Base-by-base conservation (phyloP, 2,888 invertebrate genomes). In the Epirrhoe tristata region DNA sequence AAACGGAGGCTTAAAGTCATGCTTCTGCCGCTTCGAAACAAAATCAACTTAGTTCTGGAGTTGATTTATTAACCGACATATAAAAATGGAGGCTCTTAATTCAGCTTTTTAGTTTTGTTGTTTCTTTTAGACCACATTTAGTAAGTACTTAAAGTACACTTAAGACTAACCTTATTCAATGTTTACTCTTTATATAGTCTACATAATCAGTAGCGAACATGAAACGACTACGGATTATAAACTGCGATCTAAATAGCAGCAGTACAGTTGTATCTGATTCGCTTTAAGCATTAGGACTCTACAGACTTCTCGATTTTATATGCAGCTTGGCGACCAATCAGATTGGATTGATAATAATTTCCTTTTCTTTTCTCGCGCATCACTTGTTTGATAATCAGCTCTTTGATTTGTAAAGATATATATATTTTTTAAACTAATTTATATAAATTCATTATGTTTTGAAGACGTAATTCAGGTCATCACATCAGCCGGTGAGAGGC, bases 231-330 rank as follows among this genome's bases (percentile, higher is more conserved):
- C 32, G 16, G 43, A 43, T 57, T 61, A 16, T 43, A 43, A 62
- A 55, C 61, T 24, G 54, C 14, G 14, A 32, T 61, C 57, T 66
- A 53, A 53, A 62, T 39, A 54, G 39, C 53, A 53, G 24, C 31
- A 58, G 17, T 50, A n/a, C 53, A 52, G 51, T 56, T 66, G 60
- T 60, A 66, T 66, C 58, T 53, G 53, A 66, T 65, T 56, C n/a
- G 51, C 32, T 56, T 52, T 59, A n/a, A 39, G 55, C 16, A 8
- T 51, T 51, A 36, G 43, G 34, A 14, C 17, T 51, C 5, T 57
- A 51, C 53, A 12, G 55, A 58, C 66, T 53, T 48, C 48, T 14
- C 1, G 53, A 66, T 63, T 48, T 32, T 0, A 6, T n/a, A 34
- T 52, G 34, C 34, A 34, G 8, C 14, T n/a, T 46, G 14, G 5